Evolutionary conservation across 2,797 vertebrate genomes (phyloP).

Genomic region (Acestrorhynchus altus): DNA sequence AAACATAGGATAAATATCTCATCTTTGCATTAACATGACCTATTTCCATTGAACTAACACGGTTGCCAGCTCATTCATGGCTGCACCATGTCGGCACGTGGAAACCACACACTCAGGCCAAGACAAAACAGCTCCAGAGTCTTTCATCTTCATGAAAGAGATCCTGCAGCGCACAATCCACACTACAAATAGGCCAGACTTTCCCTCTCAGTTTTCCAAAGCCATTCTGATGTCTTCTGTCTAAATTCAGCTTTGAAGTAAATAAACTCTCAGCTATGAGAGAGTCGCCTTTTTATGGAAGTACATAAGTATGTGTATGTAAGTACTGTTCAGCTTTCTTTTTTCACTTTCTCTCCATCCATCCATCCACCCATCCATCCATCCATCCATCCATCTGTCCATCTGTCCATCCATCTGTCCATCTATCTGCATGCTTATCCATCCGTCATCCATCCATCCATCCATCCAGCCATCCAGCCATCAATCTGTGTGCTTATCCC

Average conservation of each 20-base stretch:
- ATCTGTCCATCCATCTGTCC: too few species aligned
- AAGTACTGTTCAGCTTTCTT: too few species aligned
- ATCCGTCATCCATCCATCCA: too few species aligned
- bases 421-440: too few species aligned
- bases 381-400: too few species aligned
- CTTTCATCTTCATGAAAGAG: conserved; percentile 2
- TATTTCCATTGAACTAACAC: conserved; percentile 31
- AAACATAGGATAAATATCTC: conserved; percentile 32
- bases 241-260: neutral
- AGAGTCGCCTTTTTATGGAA: neutral
- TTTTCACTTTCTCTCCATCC: too few species aligned
- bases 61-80: neutral
- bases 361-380: too few species aligned
- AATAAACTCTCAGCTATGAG: neutral
- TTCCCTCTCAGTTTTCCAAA: neutral
- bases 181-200: neutral
- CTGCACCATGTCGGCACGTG: neutral
- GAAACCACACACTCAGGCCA: neutral
- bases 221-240: neutral
- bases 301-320: too few species aligned
- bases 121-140: neutral
- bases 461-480: too few species aligned
- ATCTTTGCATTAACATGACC: conserved; percentile 46
- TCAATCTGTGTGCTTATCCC: too few species aligned
- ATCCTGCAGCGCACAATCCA: neutral